Evolutionary conservation across 2,797 vertebrate genomes (phyloP).

Genomic region (Spinus pinus): DNA sequence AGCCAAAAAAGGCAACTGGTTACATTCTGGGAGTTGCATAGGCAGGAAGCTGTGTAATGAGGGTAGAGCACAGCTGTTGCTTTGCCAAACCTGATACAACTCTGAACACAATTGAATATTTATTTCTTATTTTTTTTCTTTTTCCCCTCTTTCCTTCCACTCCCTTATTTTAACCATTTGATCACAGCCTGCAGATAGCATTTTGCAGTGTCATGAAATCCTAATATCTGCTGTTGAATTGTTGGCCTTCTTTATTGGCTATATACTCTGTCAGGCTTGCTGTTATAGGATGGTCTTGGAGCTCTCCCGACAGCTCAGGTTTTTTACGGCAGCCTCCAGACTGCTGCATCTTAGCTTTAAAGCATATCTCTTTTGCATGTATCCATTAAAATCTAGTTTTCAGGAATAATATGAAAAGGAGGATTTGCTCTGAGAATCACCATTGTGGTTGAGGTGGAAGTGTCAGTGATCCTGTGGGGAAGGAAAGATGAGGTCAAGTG

Average conservation of each 20-base stretch:
- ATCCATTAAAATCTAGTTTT: background rate
- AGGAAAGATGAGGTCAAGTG: background rate
- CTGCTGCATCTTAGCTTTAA: background rate
- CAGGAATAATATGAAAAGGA: background rate
- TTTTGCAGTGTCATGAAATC: background rate
- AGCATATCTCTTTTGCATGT: background rate
- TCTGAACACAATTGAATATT: constrained; percentile 16
- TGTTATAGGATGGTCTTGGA: background rate
- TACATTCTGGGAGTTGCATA: constrained; percentile 70
- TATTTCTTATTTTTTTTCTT: background rate
- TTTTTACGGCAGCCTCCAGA: background rate
- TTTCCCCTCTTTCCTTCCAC: background rate
- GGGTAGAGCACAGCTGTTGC: constrained; percentile 58
- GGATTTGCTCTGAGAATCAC: background rate
- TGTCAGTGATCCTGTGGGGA: background rate
- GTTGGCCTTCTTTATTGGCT: background rate
- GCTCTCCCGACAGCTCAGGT: background rate
- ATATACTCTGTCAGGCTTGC: background rate
- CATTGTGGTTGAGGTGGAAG: background rate
- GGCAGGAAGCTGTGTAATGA: constrained; percentile 74
- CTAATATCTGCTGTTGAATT: background rate
- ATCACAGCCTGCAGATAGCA: background rate
- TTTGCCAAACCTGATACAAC: constrained; percentile 51
- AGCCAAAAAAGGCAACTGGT: constrained; percentile 83
- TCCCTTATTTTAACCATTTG: constrained; percentile 31